A percentile compares a stretch with the other conserved stretches of the same genome.
These are phyloP conservation scores for Trichechus manatus DNA, from an alignment of 2,113 vertebrate genomes.

Conservation along the genomic window DNA sequence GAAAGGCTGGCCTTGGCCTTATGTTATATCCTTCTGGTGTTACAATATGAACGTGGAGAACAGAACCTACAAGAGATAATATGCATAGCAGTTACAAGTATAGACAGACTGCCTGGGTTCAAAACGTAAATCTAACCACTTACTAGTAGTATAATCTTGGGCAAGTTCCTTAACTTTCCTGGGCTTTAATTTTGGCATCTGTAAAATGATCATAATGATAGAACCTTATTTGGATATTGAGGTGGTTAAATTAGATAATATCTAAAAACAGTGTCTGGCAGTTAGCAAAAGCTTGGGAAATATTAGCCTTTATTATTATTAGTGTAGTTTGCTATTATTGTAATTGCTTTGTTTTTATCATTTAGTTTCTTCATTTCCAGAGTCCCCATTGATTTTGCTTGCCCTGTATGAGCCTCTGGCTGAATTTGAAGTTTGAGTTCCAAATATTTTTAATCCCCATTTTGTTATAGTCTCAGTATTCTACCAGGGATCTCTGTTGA, in stretches of 20 bases:
- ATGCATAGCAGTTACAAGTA: not conserved
- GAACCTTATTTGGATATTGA: not conserved
- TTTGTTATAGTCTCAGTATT: conserved; percentile 47
- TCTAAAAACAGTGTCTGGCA: not conserved
- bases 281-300: conserved; percentile 23
- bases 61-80: conserved; percentile 22
- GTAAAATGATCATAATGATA: not conserved
- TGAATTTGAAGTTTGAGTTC: conserved; percentile 36
- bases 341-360: conserved; percentile 58
- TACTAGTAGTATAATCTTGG: not conserved
- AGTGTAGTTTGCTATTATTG: not conserved
- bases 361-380: conserved; percentile 42
- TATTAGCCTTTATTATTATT: not conserved
- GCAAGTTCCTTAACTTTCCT: conserved; percentile 20
- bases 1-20: not conserved
- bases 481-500: not conserved
- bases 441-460: not conserved
- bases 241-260: conserved; percentile 1
- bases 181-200: conserved; percentile 3
- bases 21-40: not conserved
- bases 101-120: not conserved
- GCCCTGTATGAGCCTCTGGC: not conserved
- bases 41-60: not conserved
- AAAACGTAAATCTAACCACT: not conserved
- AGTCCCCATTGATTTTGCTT: conserved; percentile 40